A percentile compares a stretch with the other conserved stretches of the same genome.
phyloP scores from a whole-genome alignment of 30 jellyfish, hydroid and myxozoan genomes.

The Nemopilema nomurai region DNA sequence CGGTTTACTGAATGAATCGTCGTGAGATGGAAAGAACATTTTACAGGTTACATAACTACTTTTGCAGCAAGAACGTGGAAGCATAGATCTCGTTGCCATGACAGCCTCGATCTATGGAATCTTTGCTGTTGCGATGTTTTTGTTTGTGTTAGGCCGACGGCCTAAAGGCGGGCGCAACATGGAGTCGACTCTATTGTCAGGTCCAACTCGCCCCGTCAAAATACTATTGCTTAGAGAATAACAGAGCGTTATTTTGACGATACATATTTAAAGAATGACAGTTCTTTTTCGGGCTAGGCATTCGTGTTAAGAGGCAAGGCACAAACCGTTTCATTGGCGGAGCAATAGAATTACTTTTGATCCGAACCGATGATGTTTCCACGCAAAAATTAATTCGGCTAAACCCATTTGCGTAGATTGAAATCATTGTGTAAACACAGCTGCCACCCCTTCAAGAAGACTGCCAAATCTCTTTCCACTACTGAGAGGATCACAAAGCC shows the following conservation, averaged over 20 bases:
- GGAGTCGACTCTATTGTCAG: neutral
- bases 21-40: too few relatives aligned
- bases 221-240: neutral
- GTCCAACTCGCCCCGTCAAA: neutral
- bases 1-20: too few relatives aligned
- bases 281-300: neutral
- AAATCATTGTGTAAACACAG: constrained; percentile 30
- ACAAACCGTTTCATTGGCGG: neutral
- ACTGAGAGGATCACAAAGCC: neutral
- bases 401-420: constrained; percentile 33
- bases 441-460: constrained; percentile 15
- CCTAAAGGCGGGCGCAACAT: neutral
- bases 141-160: neutral
- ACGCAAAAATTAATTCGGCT: constrained; percentile 20
- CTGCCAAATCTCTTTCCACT: neutral
- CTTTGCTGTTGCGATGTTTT: neutral
- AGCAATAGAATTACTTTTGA: constrained; percentile 32
- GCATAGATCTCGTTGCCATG: neutral
- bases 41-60: too few relatives aligned
- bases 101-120: neutral
- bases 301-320: neutral
- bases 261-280: neutral
- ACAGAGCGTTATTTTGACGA: neutral
- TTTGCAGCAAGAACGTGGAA: neutral
- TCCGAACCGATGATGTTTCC: constrained; percentile 15